phyloP scores from a whole-genome alignment of 1,140 invertebrate genomes.

The Orchesella cincta region DNA sequence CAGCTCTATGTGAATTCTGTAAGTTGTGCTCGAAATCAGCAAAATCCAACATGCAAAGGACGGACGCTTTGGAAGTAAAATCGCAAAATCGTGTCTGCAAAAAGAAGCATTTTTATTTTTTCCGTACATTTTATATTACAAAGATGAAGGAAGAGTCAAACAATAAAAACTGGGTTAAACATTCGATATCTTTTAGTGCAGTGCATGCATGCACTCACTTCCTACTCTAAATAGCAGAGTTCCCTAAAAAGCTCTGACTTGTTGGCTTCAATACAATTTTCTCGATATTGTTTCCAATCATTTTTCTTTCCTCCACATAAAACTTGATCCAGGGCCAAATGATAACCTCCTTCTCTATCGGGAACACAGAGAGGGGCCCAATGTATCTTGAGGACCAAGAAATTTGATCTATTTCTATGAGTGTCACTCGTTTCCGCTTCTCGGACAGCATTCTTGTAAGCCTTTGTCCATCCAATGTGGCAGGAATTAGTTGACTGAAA shows the following conservation, averaged over 20 bases:
- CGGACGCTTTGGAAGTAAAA: no score
- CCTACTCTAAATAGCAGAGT: no score
- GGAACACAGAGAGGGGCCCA: slow-evolving; percentile 11
- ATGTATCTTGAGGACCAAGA: slow-evolving; percentile 33
- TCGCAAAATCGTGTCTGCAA: no score
- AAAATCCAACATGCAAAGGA: no score
- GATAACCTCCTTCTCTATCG: slow-evolving; percentile 33
- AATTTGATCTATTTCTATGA: slow-evolving; percentile 33
- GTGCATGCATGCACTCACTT: no score
- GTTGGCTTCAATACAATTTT: slow-evolving; percentile 36
- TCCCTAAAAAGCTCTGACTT: slow-evolving; percentile 30
- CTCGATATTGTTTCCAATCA: slow-evolving; percentile 5
- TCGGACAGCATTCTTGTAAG: slow-evolving; percentile 3
- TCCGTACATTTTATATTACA: no score
- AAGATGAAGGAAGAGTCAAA: no score
- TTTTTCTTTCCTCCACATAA: slow-evolving; percentile 33
- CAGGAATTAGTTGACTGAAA: slow-evolving; percentile 28
- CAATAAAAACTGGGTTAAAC: no score
- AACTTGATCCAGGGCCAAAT: slow-evolving; percentile 38
- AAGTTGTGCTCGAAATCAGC: no score
- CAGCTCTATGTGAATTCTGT: no score
- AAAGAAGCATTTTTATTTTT: no score
- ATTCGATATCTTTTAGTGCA: no score
- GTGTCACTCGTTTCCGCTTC: slow-evolving; percentile 18
- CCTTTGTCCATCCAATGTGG: slow-evolving; percentile 25